A percentile compares a stretch with the other conserved stretches of the same genome.
phyloP scores from a whole-genome alignment of 2,888 invertebrate genomes.

The Thalpophila matura region DNA sequence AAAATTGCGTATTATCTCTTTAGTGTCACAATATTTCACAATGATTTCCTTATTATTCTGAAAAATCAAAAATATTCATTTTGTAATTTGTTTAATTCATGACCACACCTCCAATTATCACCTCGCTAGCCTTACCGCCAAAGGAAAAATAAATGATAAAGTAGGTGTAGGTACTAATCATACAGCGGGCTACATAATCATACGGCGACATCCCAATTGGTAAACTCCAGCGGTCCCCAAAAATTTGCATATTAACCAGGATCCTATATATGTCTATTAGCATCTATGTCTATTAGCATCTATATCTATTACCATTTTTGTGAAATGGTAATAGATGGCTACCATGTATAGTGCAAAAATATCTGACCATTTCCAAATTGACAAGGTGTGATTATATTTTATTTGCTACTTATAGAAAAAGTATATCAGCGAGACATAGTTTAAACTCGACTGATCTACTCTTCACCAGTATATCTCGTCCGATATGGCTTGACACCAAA shows the following conservation, averaged over 20 bases:
- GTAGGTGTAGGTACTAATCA: no score
- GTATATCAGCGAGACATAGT: not conserved
- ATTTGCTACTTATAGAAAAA: slow-evolving; percentile 16
- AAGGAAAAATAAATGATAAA: slow-evolving; percentile 1
- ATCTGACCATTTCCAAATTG: slow-evolving; percentile 13
- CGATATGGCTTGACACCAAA: slow-evolving; percentile 7
- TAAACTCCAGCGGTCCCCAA: not conserved
- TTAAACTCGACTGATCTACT: slow-evolving; percentile 21
- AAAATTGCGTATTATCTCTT: no score
- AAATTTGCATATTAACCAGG: slow-evolving; percentile 12
- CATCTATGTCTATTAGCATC: no score
- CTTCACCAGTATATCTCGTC: slow-evolving; percentile 10
- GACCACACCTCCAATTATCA: slow-evolving; percentile 9
- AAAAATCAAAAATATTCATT: no score
- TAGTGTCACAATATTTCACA: no score
- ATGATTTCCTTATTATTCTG: no score
- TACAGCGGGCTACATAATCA: no score
- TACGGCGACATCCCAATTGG: no score
- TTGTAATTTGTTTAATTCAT: not conserved
- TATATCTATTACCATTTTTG: slow-evolving; percentile 17
- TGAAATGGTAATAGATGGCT: no score
- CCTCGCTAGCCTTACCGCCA: slow-evolving; percentile 4
- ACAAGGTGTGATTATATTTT: slow-evolving; percentile 17
- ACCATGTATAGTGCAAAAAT: not conserved
- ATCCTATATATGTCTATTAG: slow-evolving; percentile 30